Conservation (phyloP, 2,888 invertebrate species). For the Perdita meconis region DNA sequence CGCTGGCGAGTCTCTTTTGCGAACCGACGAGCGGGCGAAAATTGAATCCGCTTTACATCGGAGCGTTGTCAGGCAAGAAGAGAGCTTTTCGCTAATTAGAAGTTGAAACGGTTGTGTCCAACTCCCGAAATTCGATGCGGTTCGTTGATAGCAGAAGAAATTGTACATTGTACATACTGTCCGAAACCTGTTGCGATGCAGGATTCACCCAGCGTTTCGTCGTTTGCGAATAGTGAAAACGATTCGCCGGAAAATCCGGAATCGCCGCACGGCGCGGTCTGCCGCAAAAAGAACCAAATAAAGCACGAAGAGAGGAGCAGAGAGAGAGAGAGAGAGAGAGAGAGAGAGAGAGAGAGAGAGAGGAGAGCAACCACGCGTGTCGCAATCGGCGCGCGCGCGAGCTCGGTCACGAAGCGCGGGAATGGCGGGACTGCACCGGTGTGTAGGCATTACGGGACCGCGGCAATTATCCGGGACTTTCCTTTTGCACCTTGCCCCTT, state of each 20-base stretch:
- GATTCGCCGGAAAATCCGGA: not conserved
- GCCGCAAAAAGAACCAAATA: not conserved
- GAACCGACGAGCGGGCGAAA: slow-evolving; percentile 1
- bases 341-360: not conserved
- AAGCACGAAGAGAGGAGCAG: not conserved
- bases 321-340: not conserved
- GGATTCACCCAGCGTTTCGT: not conserved
- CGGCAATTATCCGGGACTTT: slow-evolving; percentile 73
- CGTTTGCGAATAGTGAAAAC: not conserved
- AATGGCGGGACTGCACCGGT: slow-evolving; percentile 41
- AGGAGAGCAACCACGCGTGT: not conserved
- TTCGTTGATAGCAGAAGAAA: too few relatives aligned
- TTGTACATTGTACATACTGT: too few relatives aligned
- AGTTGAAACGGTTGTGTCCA: not conserved
- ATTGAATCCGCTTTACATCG: not conserved
- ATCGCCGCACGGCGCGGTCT: not conserved
- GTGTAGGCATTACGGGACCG: slow-evolving; percentile 70
- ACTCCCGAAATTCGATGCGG: not conserved
- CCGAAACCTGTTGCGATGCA: not conserved
- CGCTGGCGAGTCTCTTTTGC: slow-evolving; percentile 7
- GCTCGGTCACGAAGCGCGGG: slow-evolving; percentile 44
- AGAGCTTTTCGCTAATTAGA: not conserved
- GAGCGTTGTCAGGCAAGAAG: not conserved
- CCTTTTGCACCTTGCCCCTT: slow-evolving; percentile 67
- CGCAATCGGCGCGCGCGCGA: slow-evolving; percentile 32